phyloP scores from a whole-genome alignment of 2,113 vertebrate species.

The Scopus umbretta region DNA sequence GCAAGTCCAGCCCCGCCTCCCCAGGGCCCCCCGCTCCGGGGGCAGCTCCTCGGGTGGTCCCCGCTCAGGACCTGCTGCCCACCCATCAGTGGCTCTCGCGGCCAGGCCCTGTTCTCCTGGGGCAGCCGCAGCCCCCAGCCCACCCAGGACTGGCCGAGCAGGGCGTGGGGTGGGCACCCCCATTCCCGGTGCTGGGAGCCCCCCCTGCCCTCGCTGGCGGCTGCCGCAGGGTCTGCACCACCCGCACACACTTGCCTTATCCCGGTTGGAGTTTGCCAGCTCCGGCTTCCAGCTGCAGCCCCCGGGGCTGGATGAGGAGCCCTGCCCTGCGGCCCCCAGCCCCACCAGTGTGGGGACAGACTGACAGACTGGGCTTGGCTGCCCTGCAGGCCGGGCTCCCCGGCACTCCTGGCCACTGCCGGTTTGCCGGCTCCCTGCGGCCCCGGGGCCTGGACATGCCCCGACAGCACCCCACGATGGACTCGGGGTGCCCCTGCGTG shows the following conservation, averaged over 20 bases:
- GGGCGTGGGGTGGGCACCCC: accelerated
- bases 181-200: neutral
- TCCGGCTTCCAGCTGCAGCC: neutral
- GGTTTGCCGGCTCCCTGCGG: neutral
- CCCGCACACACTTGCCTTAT: neutral
- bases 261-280: neutral
- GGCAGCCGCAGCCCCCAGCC: neutral
- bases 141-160: neutral
- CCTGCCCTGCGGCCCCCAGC: accelerated
- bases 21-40: accelerated
- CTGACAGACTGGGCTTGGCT: neutral
- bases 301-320: neutral
- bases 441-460: neutral
- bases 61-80: neutral
- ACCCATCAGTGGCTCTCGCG: neutral
- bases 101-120: neutral
- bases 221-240: accelerated
- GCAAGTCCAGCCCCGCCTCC: neutral
- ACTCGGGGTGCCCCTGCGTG: neutral
- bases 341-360: neutral
- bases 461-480: accelerated
- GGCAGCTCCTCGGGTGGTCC: neutral
- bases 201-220: accelerated
- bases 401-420: accelerated
- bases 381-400: neutral